Base-by-base conservation (phyloP, 2,888 invertebrate species). In the Harmothoe impar region DNA sequence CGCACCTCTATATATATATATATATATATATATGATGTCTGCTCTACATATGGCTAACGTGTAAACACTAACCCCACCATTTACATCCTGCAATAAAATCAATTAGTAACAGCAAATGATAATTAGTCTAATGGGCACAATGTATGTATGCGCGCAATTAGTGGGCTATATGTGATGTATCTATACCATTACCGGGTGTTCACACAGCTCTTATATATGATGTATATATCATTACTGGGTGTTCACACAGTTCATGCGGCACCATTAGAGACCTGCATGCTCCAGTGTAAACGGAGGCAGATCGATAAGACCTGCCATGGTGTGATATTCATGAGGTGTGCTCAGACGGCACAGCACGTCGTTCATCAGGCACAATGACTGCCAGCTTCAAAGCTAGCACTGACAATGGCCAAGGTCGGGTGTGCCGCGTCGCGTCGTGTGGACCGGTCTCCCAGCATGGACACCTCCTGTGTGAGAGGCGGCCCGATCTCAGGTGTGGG, bases 381-480 rank as follows among this genome's bases (percentile, higher is more conserved):
- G 0, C 20, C 62, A 62, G 0, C 20, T 62, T 62, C 62, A 62
- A n/a, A 62, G n/a, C 7, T 62, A 62, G 3, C 62, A 62, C 62
- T 62, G 20, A 62, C 62, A 62, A 62, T 62, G 62, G 62, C 62
- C 62, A n/a, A n/a, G 62, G 62, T 62, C 20, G 62, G 0, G 62
- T 62, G n/a, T 1, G 62, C 62, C 62, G 62, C 62, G 62, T 62
- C 23, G 62, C 62, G 62, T 43, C 43, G 43, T 43, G 43, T 43
- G 43, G 43, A 43, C 3, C 3, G 23, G 20, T n/a, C 62, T 62
- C 62, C 20, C 62, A n/a, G 62, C 3, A 1, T 20, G 62, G n/a
- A 62, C 62, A n/a, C 62, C n/a, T 62, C 62, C 62, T n/a, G 62
- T 62, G 62, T 62, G 62, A n/a, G 62, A 62, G 23, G 20, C 43